Evolutionary conservation across 2,113 vertebrate genomes (phyloP).

Genomic region (Pomatorhinus ruficollis): DNA sequence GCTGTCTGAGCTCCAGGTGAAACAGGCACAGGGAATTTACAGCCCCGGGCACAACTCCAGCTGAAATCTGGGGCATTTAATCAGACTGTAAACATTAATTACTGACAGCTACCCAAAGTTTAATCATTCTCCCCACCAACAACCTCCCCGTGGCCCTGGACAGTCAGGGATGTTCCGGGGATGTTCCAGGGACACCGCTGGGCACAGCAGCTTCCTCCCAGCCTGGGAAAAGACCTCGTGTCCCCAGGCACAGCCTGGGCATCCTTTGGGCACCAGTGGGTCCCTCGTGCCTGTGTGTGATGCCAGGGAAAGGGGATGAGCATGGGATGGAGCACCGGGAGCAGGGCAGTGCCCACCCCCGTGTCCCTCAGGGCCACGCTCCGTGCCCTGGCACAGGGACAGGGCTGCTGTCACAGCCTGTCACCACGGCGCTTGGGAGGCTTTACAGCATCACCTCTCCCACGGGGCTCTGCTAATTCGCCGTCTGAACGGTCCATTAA

Average conservation of each 20-base stretch:
- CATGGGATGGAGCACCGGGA: accelerated
- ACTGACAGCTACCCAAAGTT: neutral
- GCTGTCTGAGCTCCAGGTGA: neutral
- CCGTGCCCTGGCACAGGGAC: neutral
- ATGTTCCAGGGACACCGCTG: neutral
- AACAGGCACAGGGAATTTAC: neutral
- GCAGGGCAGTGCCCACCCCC: neutral
- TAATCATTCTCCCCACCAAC: neutral
- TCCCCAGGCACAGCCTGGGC: accelerated
- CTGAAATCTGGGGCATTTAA: neutral
- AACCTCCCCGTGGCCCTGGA: accelerated
- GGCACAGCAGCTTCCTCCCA: neutral
- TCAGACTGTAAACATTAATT: neutral
- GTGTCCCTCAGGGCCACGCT: accelerated
- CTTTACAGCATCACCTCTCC: neutral
- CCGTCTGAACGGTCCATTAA: neutral
- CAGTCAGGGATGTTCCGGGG: neutral
- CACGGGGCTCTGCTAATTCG: neutral
- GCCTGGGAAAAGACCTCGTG: neutral
- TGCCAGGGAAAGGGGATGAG: accelerated
- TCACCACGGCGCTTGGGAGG: neutral
- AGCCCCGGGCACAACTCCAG: neutral
- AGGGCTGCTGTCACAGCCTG: neutral
- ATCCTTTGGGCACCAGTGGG: neutral
- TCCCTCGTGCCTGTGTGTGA: accelerated